Conservation (phyloP, 2,888 invertebrate species). For the Meteorus colon region DNA sequence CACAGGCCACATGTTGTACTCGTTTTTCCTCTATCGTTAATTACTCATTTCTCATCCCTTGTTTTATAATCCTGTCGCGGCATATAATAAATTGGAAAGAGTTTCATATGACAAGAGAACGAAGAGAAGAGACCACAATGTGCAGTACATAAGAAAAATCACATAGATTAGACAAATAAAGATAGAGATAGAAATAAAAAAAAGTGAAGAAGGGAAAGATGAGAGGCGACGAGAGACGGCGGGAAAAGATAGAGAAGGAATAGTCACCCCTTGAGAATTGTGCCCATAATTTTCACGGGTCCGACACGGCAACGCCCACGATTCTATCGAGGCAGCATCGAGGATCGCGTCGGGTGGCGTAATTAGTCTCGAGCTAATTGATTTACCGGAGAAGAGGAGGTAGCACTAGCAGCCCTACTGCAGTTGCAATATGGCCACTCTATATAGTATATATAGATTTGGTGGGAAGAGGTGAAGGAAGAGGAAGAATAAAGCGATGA, state of each 20-base stretch:
- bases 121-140: background rate
- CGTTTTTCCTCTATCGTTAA: background rate
- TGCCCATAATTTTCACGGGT: constrained; percentile 48
- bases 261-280: constrained; percentile 28
- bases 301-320: constrained; percentile 46
- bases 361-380: constrained; percentile 47
- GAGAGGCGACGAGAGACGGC: background rate
- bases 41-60: background rate
- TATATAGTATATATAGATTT: background rate
- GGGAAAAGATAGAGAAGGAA: background rate
- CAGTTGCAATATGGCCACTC: constrained; percentile 28
- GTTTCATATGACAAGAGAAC: constrained; percentile 11
- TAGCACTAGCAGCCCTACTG: constrained; percentile 15
- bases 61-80: background rate
- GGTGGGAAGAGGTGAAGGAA: background rate
- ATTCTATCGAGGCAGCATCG: constrained; percentile 46
- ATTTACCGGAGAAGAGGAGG: constrained; percentile 31
- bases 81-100: background rate
- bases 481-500: constrained; percentile 8
- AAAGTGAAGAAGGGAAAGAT: background rate
- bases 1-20: background rate
- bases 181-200: background rate
- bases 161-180: constrained; percentile 8
- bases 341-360: constrained; percentile 41
- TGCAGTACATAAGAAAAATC: background rate